These are phyloP conservation scores for Drosophila mimetica DNA, from an alignment of 2,888 invertebrate genomes.

Conservation along the genomic window DNA sequence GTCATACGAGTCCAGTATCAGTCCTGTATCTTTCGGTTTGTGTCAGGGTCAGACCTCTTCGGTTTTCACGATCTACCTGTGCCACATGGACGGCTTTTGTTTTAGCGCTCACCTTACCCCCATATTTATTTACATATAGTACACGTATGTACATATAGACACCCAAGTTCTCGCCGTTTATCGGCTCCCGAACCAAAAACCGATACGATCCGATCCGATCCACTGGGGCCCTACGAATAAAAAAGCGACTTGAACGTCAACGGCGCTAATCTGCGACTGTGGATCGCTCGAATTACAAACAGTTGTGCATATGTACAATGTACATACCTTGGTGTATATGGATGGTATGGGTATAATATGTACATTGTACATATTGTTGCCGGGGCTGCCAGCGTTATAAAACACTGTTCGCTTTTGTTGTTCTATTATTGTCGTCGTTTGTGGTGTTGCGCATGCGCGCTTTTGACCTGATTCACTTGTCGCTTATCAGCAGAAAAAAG, in stretches of 20 bases:
- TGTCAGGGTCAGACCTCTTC: slow-evolving; percentile 21
- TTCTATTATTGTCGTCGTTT: slow-evolving; percentile 15
- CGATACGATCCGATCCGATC: slow-evolving; percentile 9
- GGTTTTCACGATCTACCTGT: slow-evolving; percentile 13
- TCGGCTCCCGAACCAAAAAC: slow-evolving; percentile 1
- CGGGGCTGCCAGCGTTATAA: slow-evolving; percentile 6
- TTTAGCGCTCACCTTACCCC: slow-evolving; percentile 16
- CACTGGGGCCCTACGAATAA: slow-evolving; percentile 7
- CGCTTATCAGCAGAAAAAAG: slow-evolving; percentile 57
- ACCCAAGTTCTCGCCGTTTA: slow-evolving; percentile 13
- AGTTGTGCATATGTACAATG: slow-evolving; percentile 34
- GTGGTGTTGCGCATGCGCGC: slow-evolving; percentile 68
- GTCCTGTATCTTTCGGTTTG: slow-evolving; percentile 5
- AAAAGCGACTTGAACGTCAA: slow-evolving; percentile 11
- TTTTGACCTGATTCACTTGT: slow-evolving; percentile 66
- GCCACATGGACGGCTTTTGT: slow-evolving; percentile 8
- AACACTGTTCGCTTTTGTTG: slow-evolving; percentile 18
- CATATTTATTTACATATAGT: slow-evolving; percentile 5
- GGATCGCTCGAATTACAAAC: slow-evolving; percentile 33
- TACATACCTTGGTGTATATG: slow-evolving; percentile 3
- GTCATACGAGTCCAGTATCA: too few species aligned
- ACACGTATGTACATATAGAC: not conserved
- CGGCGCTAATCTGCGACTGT: slow-evolving; percentile 46
- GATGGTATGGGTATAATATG: slow-evolving; percentile 6
- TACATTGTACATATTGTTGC: slow-evolving; percentile 6